Evolutionary conservation across 2,888 invertebrate species (phyloP).

Genomic region (Tachina fera): DNA sequence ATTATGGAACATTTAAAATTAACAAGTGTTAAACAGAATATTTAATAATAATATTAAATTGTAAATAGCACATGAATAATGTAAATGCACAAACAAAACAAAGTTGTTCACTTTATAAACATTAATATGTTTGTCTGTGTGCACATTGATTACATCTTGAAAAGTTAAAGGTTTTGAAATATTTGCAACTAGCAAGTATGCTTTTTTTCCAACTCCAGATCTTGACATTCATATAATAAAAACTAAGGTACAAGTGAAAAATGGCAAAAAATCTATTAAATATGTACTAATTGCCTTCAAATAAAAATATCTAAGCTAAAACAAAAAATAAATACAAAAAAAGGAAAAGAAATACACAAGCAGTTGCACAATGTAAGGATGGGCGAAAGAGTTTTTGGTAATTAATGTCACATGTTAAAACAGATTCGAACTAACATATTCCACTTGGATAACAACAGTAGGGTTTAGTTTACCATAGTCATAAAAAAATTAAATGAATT

Average conservation of each 20-base stretch:
- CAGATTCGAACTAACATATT: not conserved
- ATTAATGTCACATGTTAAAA: slow-evolving; percentile 43
- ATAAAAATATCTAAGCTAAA: slow-evolving; percentile 49
- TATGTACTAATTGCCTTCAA: slow-evolving; percentile 52
- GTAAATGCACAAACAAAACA: not conserved
- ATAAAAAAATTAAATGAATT: not conserved
- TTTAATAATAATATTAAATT: slow-evolving; percentile 14
- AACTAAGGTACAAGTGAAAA: slow-evolving; percentile 29
- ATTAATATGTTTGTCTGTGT: not conserved
- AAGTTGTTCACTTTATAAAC: not conserved
- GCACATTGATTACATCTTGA: not conserved
- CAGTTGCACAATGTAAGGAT: slow-evolving; percentile 19
- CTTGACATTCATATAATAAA: slow-evolving; percentile 68
- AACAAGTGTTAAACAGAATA: slow-evolving; percentile 60
- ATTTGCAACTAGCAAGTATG: not conserved
- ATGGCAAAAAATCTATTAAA: slow-evolving; percentile 10
- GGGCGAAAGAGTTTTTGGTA: slow-evolving; percentile 15
- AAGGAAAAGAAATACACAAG: not conserved
- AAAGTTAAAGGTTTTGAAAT: not conserved
- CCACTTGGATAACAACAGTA: not conserved
- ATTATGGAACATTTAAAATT: slow-evolving; percentile 54
- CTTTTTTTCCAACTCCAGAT: slow-evolving; percentile 33
- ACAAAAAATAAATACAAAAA: slow-evolving; percentile 7
- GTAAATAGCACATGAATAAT: not conserved
- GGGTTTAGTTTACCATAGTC: not conserved